phyloP scores from a whole-genome alignment of 2,888 invertebrate genomes.

The Epsilonema sp. region DNA sequence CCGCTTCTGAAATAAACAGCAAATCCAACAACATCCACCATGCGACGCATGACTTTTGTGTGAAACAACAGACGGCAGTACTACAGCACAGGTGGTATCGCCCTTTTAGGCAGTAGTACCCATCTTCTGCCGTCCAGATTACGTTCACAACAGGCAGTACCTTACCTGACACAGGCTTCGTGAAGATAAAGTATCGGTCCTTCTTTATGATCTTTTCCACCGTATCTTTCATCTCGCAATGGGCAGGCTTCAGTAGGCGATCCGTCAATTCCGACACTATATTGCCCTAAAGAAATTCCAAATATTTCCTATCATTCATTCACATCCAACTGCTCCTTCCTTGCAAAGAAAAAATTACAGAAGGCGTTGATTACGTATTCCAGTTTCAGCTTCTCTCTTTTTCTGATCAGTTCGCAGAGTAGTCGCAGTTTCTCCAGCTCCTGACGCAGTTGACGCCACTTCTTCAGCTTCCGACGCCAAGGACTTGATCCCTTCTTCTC shows the following conservation, averaged over 20 bases:
- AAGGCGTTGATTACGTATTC: constrained; percentile 38
- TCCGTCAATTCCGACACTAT: constrained; percentile 1
- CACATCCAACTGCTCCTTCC: too few relatives aligned
- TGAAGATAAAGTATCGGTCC: constrained; percentile 8
- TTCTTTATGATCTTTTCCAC: constrained; percentile 11
- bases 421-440: constrained; percentile 77
- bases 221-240: constrained; percentile 8
- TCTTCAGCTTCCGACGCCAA: too few relatives aligned
- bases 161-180: constrained; percentile 4
- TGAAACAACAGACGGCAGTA: too few relatives aligned
- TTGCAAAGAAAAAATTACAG: not conserved
- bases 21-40: not conserved
- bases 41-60: too few relatives aligned
- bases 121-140: too few relatives aligned
- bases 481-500: too few relatives aligned
- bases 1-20: not conserved
- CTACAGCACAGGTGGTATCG: too few relatives aligned
- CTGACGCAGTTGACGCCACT: constrained; percentile 78
- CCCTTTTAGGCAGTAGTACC: too few relatives aligned
- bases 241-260: constrained; percentile 6
- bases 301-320: too few relatives aligned
- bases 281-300: not conserved
- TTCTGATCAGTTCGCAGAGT: constrained; percentile 77
- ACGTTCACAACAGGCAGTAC: not conserved
- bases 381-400: constrained; percentile 79